A percentile compares a stretch with the other conserved stretches of the same genome.
phyloP scores from a whole-genome alignment of 2,113 vertebrate genomes.

The Rhodinocichla rosea region DNA sequence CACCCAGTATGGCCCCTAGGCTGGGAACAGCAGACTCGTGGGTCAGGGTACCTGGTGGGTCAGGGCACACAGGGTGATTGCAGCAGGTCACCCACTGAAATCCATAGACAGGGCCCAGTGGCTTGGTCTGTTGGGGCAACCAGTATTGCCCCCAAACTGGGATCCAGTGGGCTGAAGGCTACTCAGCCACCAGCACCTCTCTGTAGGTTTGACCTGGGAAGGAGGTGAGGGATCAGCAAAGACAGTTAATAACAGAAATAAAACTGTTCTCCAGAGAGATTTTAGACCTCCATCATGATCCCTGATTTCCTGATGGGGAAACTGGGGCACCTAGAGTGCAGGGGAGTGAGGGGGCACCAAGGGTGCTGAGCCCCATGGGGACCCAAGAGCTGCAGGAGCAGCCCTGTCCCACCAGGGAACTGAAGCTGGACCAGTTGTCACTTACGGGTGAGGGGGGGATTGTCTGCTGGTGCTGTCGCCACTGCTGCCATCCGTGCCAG shows the following conservation, averaged over 20 bases:
- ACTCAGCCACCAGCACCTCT: not conserved
- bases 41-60: not conserved
- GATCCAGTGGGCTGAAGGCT: not conserved
- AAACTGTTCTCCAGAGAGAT: not conserved
- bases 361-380: not conserved
- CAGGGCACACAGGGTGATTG: not conserved
- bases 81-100: not conserved
- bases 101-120: not conserved
- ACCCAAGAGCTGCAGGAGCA: not conserved
- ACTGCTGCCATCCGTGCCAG: fast-evolving
- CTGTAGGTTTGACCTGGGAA: not conserved
- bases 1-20: not conserved
- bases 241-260: not conserved
- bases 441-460: not conserved
- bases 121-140: not conserved
- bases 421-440: not conserved
- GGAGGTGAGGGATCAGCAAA: not conserved
- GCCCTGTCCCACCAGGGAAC: not conserved
- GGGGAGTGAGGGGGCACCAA: not conserved
- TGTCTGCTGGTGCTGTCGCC: not conserved
- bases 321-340: not conserved
- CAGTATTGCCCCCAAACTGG: not conserved
- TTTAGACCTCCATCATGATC: not conserved
- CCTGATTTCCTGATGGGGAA: not conserved
- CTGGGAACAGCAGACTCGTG: not conserved